Conservation (phyloP, 1,140 invertebrate genomes). For the Drosophila nigromelanica region DNA sequence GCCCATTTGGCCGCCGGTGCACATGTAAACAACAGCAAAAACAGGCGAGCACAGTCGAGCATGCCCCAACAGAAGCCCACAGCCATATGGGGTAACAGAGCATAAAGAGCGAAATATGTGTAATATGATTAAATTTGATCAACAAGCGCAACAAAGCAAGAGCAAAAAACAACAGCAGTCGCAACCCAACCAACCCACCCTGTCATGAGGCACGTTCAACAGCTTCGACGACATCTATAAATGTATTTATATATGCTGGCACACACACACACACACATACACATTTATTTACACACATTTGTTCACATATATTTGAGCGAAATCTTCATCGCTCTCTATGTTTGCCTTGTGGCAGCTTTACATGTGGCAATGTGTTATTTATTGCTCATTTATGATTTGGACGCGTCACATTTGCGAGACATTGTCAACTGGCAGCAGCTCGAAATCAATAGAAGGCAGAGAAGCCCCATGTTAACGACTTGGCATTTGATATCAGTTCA, state of each 20-base stretch:
- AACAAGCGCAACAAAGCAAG: constrained; percentile 66
- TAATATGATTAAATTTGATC: constrained; percentile 83
- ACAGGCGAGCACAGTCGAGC: neutral
- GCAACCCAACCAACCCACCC: constrained; percentile 6
- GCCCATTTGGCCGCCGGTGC: constrained; percentile 70
- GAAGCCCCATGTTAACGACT: constrained; percentile 17
- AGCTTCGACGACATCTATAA: constrained; percentile 52
- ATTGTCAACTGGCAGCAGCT: constrained; percentile 58
- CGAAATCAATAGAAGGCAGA: constrained; percentile 23
- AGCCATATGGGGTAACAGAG: constrained; percentile 78
- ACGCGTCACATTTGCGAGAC: constrained; percentile 69
- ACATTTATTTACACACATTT: neutral
- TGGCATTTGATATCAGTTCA: constrained; percentile 8
- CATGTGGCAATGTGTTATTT: constrained; percentile 79
- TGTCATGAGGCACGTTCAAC: constrained; percentile 43
- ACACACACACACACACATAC: neutral
- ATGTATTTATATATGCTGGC: constrained; percentile 31
- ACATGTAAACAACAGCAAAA: constrained; percentile 76
- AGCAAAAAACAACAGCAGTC: constrained; percentile 6
- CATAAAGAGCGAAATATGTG: constrained; percentile 81
- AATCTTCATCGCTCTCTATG: constrained; percentile 19
- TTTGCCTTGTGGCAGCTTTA: constrained; percentile 38
- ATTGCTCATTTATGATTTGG: constrained; percentile 81
- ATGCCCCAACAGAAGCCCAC: constrained; percentile 11
- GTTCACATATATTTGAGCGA: neutral